Evolutionary conservation across 1,140 invertebrate genomes (phyloP).

Genomic region (Orius laevigatus): DNA sequence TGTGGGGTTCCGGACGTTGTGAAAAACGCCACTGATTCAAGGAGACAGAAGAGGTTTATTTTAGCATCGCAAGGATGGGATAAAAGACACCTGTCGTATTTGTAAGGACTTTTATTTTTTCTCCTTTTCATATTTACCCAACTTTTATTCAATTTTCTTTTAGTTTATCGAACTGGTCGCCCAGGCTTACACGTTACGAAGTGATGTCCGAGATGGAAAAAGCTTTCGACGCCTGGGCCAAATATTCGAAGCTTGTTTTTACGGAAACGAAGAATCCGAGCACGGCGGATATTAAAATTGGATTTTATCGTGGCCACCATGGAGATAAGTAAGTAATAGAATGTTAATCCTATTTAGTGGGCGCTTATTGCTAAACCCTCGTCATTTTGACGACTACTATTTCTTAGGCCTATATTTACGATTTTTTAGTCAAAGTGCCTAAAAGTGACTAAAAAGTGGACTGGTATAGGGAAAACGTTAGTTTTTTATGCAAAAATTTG

Average conservation of each 20-base stretch:
- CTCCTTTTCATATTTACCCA: no score
- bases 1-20: slow-evolving; percentile 47
- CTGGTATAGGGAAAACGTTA: no score
- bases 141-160: background rate
- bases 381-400: no score
- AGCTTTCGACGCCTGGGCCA: slow-evolving; percentile 43
- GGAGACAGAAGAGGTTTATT: slow-evolving; percentile 34
- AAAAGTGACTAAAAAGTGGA: no score
- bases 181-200: slow-evolving; percentile 17
- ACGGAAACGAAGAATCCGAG: slow-evolving; percentile 24
- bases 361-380: no score
- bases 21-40: slow-evolving; percentile 9
- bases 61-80: slow-evolving; percentile 38
- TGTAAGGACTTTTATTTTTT: slow-evolving; percentile 27
- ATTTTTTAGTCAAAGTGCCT: no score
- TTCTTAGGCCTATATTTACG: no score
- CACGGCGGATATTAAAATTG: slow-evolving; percentile 45
- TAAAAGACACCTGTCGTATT: slow-evolving; percentile 41
- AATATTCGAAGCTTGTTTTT: slow-evolving; percentile 41
- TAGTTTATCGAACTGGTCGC: slow-evolving; percentile 44
- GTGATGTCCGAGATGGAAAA: slow-evolving; percentile 35
- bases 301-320: slow-evolving; percentile 41
- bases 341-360: no score
- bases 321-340: slow-evolving; percentile 43
- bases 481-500: no score